phyloP scores from a whole-genome alignment of 2,113 vertebrate species.

The Setophaga petechia region DNA sequence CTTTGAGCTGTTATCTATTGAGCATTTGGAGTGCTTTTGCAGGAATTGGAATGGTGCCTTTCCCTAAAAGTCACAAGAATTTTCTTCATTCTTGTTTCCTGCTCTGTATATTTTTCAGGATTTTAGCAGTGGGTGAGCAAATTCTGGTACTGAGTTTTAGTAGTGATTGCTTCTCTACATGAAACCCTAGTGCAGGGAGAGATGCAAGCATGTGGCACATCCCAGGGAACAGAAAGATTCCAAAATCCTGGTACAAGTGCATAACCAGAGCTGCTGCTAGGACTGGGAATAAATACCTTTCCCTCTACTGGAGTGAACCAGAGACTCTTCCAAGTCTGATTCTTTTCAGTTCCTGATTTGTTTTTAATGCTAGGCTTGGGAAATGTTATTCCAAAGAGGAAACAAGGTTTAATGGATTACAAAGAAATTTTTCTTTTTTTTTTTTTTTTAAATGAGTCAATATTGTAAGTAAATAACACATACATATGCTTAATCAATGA shows the following conservation, averaged over 20 bases:
- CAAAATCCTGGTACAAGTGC: not conserved
- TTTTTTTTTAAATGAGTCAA: not conserved
- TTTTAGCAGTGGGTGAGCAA: not conserved
- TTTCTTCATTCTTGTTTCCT: not conserved
- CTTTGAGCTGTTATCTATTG: not conserved
- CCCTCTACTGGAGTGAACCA: not conserved
- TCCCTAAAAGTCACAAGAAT: not conserved
- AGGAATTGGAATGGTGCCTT: not conserved
- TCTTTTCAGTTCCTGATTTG: not conserved
- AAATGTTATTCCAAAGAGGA: not conserved
- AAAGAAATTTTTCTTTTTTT: not conserved
- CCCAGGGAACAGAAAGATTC: not conserved
- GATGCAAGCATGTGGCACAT: not conserved
- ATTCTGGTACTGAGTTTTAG: not conserved
- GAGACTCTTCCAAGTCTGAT: not conserved
- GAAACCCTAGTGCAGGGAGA: not conserved
- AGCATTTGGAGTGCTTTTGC: not conserved
- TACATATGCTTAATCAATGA: slow-evolving; percentile 37
- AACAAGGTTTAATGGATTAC: not conserved
- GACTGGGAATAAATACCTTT: not conserved
- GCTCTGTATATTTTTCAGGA: not conserved
- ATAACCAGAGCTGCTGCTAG: not conserved
- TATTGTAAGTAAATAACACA: slow-evolving; percentile 38
- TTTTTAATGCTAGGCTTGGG: not conserved
- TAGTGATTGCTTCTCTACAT: not conserved